phyloP scores from a whole-genome alignment of 2,888 invertebrate genomes.

The Synanthedon formicaeformis region DNA sequence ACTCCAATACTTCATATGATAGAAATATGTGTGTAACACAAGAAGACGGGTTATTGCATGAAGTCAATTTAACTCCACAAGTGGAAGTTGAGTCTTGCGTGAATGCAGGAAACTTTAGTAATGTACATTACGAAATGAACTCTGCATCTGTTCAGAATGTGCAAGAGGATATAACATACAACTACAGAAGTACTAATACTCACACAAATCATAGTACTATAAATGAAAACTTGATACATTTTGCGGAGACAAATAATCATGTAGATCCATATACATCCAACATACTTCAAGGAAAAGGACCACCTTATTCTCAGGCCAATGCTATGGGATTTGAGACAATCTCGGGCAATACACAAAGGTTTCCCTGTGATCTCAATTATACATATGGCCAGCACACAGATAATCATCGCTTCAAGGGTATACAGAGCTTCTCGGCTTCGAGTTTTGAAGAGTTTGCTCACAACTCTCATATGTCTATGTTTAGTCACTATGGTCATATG shows the following conservation, averaged over 20 bases:
- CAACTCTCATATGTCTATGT: slow-evolving; percentile 61
- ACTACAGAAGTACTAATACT: slow-evolving; percentile 45
- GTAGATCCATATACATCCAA: slow-evolving; percentile 56
- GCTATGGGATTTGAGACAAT: slow-evolving; percentile 42
- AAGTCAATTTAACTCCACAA: slow-evolving; percentile 65
- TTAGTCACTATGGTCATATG: slow-evolving; percentile 62
- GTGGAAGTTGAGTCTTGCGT: slow-evolving; percentile 75
- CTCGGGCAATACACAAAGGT: slow-evolving; percentile 48
- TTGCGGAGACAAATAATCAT: slow-evolving; percentile 53
- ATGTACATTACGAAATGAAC: slow-evolving; percentile 75
- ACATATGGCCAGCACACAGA: slow-evolving; percentile 46
- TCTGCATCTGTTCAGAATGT: slow-evolving; percentile 21
- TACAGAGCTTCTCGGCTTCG: slow-evolving; percentile 62
- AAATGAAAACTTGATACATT: slow-evolving; percentile 40
- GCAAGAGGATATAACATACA: slow-evolving; percentile 30
- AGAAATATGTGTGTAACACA: slow-evolving; percentile 42
- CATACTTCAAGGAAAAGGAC: slow-evolving; percentile 54
- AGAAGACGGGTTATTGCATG: slow-evolving; percentile 60
- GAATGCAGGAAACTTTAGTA: slow-evolving; percentile 75
- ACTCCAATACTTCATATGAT: slow-evolving; percentile 45
- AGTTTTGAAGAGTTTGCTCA: slow-evolving; percentile 69
- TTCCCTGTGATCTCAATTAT: slow-evolving; percentile 61
- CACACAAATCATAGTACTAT: slow-evolving; percentile 49
- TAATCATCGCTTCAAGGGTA: slow-evolving; percentile 40
- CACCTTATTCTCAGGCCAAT: slow-evolving; percentile 36